Conservation (phyloP, 2,797 vertebrate species). For the Rhodeus uyekii region DNA sequence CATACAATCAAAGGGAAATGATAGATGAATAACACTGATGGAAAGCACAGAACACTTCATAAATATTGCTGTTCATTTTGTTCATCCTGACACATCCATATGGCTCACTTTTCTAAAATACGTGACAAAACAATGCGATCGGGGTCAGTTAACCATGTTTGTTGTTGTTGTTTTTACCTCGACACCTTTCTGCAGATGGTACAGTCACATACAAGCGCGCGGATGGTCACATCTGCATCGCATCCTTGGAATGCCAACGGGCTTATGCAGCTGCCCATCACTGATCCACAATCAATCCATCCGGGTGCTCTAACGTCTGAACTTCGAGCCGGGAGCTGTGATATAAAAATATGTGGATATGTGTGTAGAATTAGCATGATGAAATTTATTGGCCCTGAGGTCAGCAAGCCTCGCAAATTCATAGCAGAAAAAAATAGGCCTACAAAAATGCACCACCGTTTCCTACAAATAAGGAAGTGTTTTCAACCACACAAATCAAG, state of each 20-base stretch:
- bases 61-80: no score
- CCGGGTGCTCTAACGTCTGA: constrained; percentile 24
- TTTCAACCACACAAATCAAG: neutral
- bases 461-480: neutral
- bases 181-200: constrained; percentile 2
- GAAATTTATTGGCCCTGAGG: neutral
- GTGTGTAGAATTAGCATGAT: neutral
- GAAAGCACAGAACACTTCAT: no score
- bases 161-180: no score
- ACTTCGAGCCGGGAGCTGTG: neutral
- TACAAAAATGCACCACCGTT: neutral
- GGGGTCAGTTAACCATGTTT: constrained; percentile 58
- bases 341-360: neutral
- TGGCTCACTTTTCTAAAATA: no score
- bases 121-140: constrained; percentile 56
- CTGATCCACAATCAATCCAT: constrained; percentile 13
- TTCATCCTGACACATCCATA: no score
- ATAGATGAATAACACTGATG: no score
- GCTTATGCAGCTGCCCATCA: constrained; percentile 36
- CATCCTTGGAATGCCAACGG: constrained; percentile 58
- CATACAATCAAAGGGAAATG: no score
- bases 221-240: constrained; percentile 64
- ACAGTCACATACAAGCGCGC: constrained; percentile 11
- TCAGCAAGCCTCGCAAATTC: neutral
- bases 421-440: neutral